phyloP scores from a whole-genome alignment of 2,113 vertebrate genomes.

The Hyperoodon ampullatus region DNA sequence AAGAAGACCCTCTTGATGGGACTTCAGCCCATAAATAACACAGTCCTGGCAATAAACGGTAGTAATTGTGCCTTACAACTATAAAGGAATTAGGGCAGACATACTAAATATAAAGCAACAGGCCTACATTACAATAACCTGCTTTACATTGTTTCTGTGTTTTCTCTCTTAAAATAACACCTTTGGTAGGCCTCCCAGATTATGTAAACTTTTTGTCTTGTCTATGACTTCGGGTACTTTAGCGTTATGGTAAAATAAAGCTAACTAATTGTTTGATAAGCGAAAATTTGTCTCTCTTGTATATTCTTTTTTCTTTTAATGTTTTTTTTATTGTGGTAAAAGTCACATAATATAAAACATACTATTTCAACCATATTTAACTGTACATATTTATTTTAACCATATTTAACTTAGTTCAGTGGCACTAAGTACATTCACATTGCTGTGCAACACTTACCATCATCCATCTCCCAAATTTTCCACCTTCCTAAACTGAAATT shows the following conservation, averaged over 20 bases:
- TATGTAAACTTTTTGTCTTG: neutral
- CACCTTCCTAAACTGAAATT: too few relatives aligned
- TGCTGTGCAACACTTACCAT: too few relatives aligned
- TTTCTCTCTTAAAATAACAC: neutral
- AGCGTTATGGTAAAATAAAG: slow-evolving; percentile 17
- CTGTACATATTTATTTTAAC: too few relatives aligned
- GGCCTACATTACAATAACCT: neutral
- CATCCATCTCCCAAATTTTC: too few relatives aligned
- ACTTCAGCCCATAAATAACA: slow-evolving; percentile 74
- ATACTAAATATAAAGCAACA: slow-evolving; percentile 45
- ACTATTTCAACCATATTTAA: too few relatives aligned
- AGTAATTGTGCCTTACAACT: slow-evolving; percentile 50
- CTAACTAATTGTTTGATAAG: neutral
- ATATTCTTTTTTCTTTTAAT: neutral
- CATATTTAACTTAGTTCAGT: too few relatives aligned
- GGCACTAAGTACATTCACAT: too few relatives aligned
- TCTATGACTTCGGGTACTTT: neutral
- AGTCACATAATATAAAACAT: too few relatives aligned
- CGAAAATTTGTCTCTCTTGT: neutral
- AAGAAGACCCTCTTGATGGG: slow-evolving; percentile 64
- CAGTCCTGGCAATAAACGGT: slow-evolving; percentile 54
- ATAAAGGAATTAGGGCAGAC: slow-evolving; percentile 58
- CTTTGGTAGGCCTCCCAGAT: neutral
- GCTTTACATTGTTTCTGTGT: neutral
- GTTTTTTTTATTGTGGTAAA: too few relatives aligned